Conservation (phyloP, 2,888 invertebrate species). For the Brachyptera risi region DNA sequence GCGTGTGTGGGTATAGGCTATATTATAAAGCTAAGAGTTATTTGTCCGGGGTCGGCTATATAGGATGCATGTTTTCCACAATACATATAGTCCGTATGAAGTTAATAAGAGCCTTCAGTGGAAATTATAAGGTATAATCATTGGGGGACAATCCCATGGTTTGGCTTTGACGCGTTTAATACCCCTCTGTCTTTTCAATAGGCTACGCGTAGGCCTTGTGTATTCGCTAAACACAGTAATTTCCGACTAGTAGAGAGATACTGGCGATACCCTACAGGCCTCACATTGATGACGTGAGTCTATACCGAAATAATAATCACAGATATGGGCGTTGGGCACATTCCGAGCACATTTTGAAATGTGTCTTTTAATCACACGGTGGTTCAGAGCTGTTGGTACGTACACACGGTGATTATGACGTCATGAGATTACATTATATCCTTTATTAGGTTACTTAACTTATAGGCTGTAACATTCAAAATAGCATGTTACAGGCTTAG, state of each 20-base stretch:
- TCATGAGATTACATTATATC: no score
- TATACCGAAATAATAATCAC: constrained; percentile 21
- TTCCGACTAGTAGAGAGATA: no score
- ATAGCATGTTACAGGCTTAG: no score
- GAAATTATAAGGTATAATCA: constrained; percentile 17
- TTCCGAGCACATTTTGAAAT: constrained; percentile 2
- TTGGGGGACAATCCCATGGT: constrained; percentile 13
- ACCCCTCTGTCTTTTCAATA: constrained; percentile 6
- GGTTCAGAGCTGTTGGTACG: no score
- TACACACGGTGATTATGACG: no score
- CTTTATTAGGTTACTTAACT: no score
- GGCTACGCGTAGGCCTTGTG: not conserved
- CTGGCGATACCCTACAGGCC: constrained; percentile 1
- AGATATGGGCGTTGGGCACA: not conserved
- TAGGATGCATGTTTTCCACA: not conserved
- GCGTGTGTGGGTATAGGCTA: not conserved
- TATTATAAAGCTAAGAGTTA: not conserved
- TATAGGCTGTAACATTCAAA: no score
- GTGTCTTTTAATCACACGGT: constrained; percentile 11
- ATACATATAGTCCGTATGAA: not conserved
- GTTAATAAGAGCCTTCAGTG: constrained; percentile 3
- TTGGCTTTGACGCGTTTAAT: constrained; percentile 6
- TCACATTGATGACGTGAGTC: constrained; percentile 4
- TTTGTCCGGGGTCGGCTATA: not conserved
- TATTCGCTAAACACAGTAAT: constrained; percentile 11